phyloP scores from a whole-genome alignment of 2,888 invertebrate species.

The Macropis europaea region DNA sequence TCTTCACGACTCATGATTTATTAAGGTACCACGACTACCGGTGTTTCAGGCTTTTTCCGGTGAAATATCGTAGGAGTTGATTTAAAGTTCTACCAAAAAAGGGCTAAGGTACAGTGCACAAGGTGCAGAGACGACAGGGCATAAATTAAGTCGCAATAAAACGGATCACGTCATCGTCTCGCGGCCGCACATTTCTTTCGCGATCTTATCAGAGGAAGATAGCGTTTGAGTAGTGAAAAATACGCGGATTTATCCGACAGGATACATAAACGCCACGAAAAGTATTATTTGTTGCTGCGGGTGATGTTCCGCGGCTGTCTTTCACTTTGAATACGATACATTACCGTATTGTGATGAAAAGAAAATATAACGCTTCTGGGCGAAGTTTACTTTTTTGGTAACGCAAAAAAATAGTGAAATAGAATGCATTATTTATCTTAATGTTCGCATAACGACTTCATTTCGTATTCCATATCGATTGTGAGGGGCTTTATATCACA shows the following conservation, averaged over 20 bases:
- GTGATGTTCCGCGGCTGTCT: not conserved
- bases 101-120: conserved; percentile 9
- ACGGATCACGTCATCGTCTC: conserved; percentile 37
- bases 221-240: conserved; percentile 21
- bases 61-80: conserved; percentile 56
- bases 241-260: not conserved
- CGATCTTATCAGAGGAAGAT: not conserved
- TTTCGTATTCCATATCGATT: too few relatives aligned
- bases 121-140: conserved; percentile 38
- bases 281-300: not conserved
- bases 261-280: not conserved
- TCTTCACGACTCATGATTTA: conserved; percentile 54
- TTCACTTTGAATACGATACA: not conserved
- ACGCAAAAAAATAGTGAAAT: not conserved
- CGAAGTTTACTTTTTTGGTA: not conserved
- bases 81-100: conserved; percentile 48
- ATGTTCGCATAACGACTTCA: too few relatives aligned
- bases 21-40: conserved; percentile 40
- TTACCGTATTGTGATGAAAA: not conserved
- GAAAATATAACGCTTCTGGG: not conserved
- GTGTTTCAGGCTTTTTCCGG: conserved; percentile 40
- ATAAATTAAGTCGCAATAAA: conserved; percentile 57
- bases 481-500: too few relatives aligned
- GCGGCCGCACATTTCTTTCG: not conserved
- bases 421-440: not conserved